Evolutionary conservation across 1,140 invertebrate genomes (phyloP), one percentile per base, ranked within the genome.

Genomic region (Drosophila mauritiana): DNA sequence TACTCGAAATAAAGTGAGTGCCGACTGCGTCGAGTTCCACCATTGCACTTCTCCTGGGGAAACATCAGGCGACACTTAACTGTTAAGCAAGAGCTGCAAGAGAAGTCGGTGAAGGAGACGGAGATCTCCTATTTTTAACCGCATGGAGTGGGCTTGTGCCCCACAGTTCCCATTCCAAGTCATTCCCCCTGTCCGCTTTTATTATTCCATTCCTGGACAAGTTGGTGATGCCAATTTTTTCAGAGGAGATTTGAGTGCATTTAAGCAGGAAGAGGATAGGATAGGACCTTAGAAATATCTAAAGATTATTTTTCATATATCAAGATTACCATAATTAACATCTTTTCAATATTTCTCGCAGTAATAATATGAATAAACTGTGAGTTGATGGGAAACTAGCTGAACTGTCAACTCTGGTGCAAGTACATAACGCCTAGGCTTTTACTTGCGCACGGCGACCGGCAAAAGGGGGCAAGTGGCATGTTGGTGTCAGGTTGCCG

Each of bases 61-160:
- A 65, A 52, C 46, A 70, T 69, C 56, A 75, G 59, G 78, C 64
- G 80, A 72, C 77, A 75, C 75, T 72, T 70, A 51, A 67, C 80
- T 79, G 78, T 83, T 83, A 59, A 61, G 70, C 69, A 82, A 63
- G 72, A 73, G 34, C 10, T 48, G 34, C 58, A 59, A 36, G 36
- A 36, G 49, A 20, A 31, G 62, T 11, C 0, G 12, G 63, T 3
- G 31, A 31, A 42, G 45, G 25, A 34, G 64, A 43, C n/a, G 64
- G 20, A 43, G 45, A 22, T 52, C 48, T 67, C 51, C 81, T 84
- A 84, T 84, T 84, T 84, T 65, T 84, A 84, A 49, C 49, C 59
- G 11, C 42, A 52, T 61, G 54, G 73, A 80, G 81, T 85, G 73
- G 81, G 81, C 55, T 73, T 78, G 40, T 74, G 55, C 40, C 69